phyloP scores from a whole-genome alignment of 2,113 vertebrate species.

The Oncorhynchus gorbuscha region DNA sequence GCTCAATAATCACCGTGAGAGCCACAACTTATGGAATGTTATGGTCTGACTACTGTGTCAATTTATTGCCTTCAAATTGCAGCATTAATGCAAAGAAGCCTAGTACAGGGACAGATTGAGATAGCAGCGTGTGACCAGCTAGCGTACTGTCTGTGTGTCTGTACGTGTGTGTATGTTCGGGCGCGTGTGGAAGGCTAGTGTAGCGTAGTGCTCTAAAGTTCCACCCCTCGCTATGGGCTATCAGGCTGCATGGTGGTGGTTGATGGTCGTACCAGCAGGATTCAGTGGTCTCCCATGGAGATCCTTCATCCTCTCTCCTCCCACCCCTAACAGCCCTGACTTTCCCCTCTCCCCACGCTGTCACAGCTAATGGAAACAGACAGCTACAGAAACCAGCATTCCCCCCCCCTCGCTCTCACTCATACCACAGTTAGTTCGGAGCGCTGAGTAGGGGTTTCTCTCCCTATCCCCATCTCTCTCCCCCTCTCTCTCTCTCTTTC shows the following conservation, averaged over 20 bases:
- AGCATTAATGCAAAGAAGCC: too few species aligned
- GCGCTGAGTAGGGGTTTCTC: not conserved
- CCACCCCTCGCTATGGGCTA: not conserved
- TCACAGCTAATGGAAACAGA: constrained; percentile 25
- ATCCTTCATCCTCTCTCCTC: not conserved
- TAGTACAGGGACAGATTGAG: too few species aligned
- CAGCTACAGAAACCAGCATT: constrained; percentile 32
- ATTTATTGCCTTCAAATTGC: too few species aligned
- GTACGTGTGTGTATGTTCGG: too few species aligned
- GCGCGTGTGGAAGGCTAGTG: not conserved
- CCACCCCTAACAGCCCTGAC: not conserved
- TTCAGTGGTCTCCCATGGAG: not conserved
- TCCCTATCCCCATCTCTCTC: not conserved
- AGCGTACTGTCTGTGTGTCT: too few species aligned
- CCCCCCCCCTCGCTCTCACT: not conserved
- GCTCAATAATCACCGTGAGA: too few species aligned
- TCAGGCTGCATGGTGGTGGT: not conserved
- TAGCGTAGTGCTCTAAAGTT: not conserved
- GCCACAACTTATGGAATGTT: too few species aligned
- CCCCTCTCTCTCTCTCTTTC: too few species aligned
- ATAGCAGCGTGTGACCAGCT: too few species aligned
- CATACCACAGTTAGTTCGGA: too few species aligned
- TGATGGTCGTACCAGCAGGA: not conserved
- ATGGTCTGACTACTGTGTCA: too few species aligned
- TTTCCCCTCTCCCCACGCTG: not conserved